Conservation (phyloP, 2,888 invertebrate species). For the Tipula vernalis region DNA sequence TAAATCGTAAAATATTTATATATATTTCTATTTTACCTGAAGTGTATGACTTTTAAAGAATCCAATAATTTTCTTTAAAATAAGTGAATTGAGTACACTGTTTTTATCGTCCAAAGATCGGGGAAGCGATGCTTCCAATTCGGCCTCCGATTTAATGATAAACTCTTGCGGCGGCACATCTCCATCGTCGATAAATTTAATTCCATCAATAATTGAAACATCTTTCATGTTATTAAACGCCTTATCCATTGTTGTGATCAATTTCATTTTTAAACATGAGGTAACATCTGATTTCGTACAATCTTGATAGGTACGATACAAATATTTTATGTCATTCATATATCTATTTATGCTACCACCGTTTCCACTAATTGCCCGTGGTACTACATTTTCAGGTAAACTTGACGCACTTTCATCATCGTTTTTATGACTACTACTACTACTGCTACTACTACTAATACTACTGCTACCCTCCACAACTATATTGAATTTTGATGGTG, state of each 20-base stretch:
- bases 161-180: background rate
- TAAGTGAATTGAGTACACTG: slow-evolving; percentile 58
- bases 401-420: background rate
- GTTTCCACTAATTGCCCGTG: background rate
- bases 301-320: slow-evolving; percentile 70
- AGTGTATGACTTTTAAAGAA: slow-evolving; percentile 70
- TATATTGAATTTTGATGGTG: background rate
- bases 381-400: background rate
- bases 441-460: too few species aligned
- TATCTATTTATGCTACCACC: slow-evolving; percentile 20
- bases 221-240: slow-evolving; percentile 49
- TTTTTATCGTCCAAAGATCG: slow-evolving; percentile 59
- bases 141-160: slow-evolving; percentile 40
- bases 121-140: slow-evolving; percentile 59
- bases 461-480: slow-evolving; percentile 11
- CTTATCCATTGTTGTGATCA: slow-evolving; percentile 64
- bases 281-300: slow-evolving; percentile 56
- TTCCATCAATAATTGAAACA: slow-evolving; percentile 57
- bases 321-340: slow-evolving; percentile 55
- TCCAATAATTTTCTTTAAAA: slow-evolving; percentile 57
- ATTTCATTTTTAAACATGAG: slow-evolving; percentile 65
- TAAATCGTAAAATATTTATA: too few species aligned
- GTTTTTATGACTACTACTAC: background rate
- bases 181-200: slow-evolving; percentile 56
- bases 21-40: slow-evolving; percentile 41